A percentile compares a stretch with the other conserved stretches of the same genome.
phyloP scores from a whole-genome alignment of 2,113 vertebrate genomes.

The Oostethus manadensis region DNA sequence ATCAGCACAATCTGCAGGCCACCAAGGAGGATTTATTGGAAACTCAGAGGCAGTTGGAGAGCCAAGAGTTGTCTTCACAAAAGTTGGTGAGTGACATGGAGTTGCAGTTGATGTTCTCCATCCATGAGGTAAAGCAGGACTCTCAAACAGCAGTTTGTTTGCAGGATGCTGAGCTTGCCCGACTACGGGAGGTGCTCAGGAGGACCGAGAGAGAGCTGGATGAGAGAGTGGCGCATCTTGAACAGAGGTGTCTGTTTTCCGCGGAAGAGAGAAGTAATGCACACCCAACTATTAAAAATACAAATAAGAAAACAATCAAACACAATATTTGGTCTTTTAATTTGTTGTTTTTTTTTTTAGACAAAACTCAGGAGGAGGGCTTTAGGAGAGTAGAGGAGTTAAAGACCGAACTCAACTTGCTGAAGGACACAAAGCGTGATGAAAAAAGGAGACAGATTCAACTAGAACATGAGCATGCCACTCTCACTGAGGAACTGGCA shows the following conservation, averaged over 20 bases:
- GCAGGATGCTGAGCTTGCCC: constrained; percentile 70
- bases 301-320: not conserved
- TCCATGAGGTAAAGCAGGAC: constrained; percentile 60
- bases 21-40: constrained; percentile 42
- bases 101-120: constrained; percentile 68
- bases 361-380: constrained; percentile 65
- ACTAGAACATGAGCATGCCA: constrained; percentile 69
- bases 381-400: constrained; percentile 65
- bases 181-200: constrained; percentile 72
- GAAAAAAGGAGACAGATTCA: constrained; percentile 62
- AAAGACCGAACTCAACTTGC: constrained; percentile 66
- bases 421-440: constrained; percentile 67
- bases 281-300: too few relatives aligned
- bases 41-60: constrained; percentile 45
- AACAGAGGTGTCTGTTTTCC: constrained; percentile 73
- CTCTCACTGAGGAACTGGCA: constrained; percentile 64
- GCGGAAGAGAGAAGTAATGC: constrained; percentile 83
- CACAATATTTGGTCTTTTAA: not conserved
- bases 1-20: constrained; percentile 43
- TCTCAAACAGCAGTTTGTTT: constrained; percentile 62
- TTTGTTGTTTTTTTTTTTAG: constrained; percentile 29
- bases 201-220: constrained; percentile 73
- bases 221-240: constrained; percentile 74
- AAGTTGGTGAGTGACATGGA: constrained; percentile 52
- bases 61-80: constrained; percentile 36